Base-by-base conservation (phyloP, 1,140 invertebrate genomes). In the Gryllus bimaculatus region DNA sequence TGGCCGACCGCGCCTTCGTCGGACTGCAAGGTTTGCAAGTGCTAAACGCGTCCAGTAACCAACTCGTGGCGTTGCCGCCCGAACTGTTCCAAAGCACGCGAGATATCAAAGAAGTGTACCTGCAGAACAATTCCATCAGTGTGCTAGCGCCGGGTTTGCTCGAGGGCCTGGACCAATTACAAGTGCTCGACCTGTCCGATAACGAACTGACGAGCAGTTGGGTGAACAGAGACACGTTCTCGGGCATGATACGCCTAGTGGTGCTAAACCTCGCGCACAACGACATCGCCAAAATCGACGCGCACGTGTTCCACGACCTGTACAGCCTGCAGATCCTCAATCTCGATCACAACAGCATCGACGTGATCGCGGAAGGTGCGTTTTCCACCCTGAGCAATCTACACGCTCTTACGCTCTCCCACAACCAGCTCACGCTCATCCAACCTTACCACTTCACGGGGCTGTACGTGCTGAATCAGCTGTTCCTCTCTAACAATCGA, bases 61-160 rank as follows among this genome's bases (percentile, higher is more conserved):
- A 88, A 83, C 86, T 95, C 78, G 90, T 91, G 80, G 90, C 91
- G 20, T 86, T 95, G 78, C 92, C 93, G 8, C 91, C 92, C 3
- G 92, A 92, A 84, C 83, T 94, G 77, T 94, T 95, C 84, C 88
- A 90, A 80, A 89, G 90, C 73, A 90, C 90, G 8, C 88, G 88
- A 77, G 89, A 92, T 66, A 83, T 96, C 8, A 87, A 89, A 73
- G 90, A 93, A 83, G 87, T 96, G 74, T 89, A 94, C 82, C 85
- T 96, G 13, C 92, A 92, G 82, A 95, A 95, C 83, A 95, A 96
- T 84, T 92, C 93, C 4, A 85, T 96, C 79, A 90, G 90, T 82
- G 90, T 92, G 8, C 86, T 95, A 20, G 92, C 93, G 8, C 92
- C 93, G 2, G 93, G 93, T 5, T 83, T 95, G 18, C 89, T 96